Evolutionary conservation across 2,113 vertebrate genomes (phyloP).

Genomic region (Notothenia coriiceps): DNA sequence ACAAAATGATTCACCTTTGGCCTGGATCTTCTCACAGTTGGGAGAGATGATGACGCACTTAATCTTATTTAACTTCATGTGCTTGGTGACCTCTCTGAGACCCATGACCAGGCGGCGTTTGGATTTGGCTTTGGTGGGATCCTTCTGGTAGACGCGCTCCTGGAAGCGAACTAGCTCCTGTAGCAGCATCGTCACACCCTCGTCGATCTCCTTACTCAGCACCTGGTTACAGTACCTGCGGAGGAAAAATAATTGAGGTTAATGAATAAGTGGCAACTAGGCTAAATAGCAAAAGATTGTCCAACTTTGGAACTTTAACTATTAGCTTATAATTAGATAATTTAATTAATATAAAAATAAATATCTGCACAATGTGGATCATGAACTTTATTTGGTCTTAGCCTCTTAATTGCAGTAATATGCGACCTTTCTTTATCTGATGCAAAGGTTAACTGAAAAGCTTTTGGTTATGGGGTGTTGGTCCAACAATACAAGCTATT

Average conservation of each 20-base stretch:
- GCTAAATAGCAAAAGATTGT: background rate
- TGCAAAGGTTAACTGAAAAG: background rate
- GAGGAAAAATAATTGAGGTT: background rate
- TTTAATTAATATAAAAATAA: background rate
- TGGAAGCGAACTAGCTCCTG: constrained; percentile 99
- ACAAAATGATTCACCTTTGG: constrained; percentile 87
- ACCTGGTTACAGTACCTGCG: constrained; percentile 98
- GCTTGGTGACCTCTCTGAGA: constrained; percentile 96
- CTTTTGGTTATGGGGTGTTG: background rate
- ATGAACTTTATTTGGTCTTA: background rate
- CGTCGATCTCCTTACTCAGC: constrained; percentile 98
- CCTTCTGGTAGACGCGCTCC: constrained; percentile 95
- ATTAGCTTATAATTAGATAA: background rate
- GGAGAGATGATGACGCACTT: constrained; percentile 98
- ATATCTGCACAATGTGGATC: background rate
- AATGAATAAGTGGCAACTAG: background rate
- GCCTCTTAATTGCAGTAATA: background rate
- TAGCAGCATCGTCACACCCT: constrained; percentile 94
- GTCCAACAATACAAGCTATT: background rate
- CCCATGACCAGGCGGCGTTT: constrained; percentile 97
- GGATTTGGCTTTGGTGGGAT: constrained; percentile 94
- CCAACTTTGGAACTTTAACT: background rate
- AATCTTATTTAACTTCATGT: constrained; percentile 97
- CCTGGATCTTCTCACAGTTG: constrained; percentile 99
- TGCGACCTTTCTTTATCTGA: background rate